Evolutionary conservation across 92 coral and sea anemone species (phyloP), one percentile per base, ranked within the genome.

Genomic region (Zoanthus sociatus): DNA sequence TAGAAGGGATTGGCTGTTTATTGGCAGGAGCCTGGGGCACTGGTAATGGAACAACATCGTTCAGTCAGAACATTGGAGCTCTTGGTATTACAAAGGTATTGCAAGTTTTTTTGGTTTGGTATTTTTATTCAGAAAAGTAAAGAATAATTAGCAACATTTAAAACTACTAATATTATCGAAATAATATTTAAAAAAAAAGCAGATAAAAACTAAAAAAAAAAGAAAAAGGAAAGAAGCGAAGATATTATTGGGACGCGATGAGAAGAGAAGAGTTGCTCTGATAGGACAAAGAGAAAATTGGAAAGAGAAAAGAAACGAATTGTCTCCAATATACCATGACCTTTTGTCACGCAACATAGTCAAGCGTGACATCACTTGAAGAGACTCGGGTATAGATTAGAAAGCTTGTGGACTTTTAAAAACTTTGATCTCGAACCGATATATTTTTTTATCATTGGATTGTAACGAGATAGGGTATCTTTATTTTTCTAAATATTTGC

Each of bases 1-100:
- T 60, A 17, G 66, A 60, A 60, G 66, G 66, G 66, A 60, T 60
- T 15, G 66, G 66, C 17, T 60, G 66, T 92, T 46, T 94, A 61
- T 83, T 94, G 47, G 94, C 95, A 26, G 98, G 98, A 8, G 94
- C 95, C 78, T 60, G 66, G 66, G 66, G 66, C 66, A 60, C 21
- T 60, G 66, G 66, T 15, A 60, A 60, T 3, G 66, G 91, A 13
- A 94, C 98, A 5, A 94, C 98, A 0, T 94, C 98, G 21, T 94
- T 90, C 68, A 94, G 98, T 60, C 21, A 60, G 20, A 60, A 60
- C 20, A 60, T 60, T 17, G 66, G 66, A 60, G 66, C 20, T 60
- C 93, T 94, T 77, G 98, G 95, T 1, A 94, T 94, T 73, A 94
- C 98, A 0, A 94, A 94, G 95, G 98, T 60, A 60, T 60, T 15